These are phyloP conservation scores for Charanyca ferruginea DNA, from an alignment of 2,888 invertebrate species.

Conservation along the genomic window DNA sequence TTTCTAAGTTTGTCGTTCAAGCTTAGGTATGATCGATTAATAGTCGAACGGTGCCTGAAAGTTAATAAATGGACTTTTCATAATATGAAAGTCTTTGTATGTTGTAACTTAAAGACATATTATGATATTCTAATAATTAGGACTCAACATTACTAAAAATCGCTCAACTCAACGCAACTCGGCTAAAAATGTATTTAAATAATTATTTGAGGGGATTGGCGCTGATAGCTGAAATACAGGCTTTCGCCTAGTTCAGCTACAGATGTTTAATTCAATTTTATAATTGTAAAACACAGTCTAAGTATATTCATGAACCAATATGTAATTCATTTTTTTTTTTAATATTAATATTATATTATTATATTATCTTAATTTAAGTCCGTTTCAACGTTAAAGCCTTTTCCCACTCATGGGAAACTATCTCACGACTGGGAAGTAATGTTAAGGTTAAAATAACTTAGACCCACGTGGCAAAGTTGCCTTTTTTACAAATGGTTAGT, in stretches of 20 bases:
- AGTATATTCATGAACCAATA: too few relatives aligned
- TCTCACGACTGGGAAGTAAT: not conserved
- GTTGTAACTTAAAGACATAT: not conserved
- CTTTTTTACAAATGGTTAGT: not conserved
- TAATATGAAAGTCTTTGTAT: not conserved
- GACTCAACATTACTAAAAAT: too few relatives aligned
- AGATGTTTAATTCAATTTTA: too few relatives aligned
- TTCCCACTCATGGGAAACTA: not conserved
- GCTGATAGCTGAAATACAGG: too few relatives aligned
- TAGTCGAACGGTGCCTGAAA: conserved; percentile 1
- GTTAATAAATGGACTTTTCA: conserved; percentile 1
- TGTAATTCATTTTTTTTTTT: too few relatives aligned
- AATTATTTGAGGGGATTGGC: too few relatives aligned
- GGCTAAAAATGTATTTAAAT: too few relatives aligned
- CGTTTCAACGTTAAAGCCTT: fast-evolving
- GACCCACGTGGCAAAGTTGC: not conserved
- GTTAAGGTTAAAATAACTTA: not conserved
- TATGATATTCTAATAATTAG: not conserved
- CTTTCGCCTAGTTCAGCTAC: too few relatives aligned
- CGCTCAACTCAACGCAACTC: too few relatives aligned
- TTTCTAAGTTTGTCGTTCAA: conserved; percentile 28
- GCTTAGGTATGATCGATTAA: conserved; percentile 19
- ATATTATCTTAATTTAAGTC: not conserved
- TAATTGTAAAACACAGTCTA: too few relatives aligned
- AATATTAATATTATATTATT: too few relatives aligned